Base-by-base conservation (phyloP, 2,888 invertebrate genomes). In the Polymixis flavicincta region DNA sequence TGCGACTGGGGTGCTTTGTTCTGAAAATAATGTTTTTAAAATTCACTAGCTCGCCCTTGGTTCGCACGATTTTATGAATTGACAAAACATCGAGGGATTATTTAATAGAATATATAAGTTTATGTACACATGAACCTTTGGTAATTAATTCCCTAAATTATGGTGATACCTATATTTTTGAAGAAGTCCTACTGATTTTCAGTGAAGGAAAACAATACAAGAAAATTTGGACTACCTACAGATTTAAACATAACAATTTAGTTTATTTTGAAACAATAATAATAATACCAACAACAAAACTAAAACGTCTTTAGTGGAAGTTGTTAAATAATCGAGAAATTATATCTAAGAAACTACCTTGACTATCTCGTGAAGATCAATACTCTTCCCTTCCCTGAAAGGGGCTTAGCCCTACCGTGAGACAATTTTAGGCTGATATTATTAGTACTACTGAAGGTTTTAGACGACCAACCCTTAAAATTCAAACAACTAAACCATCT, bases 401-500 rank as follows among this genome's bases (percentile, higher is more conserved):
- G 14, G 14, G 22, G 5, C 45, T 3, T 45, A 6, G 22, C 6
- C 14, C 55, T 22, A 9, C 14, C 28, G n/a, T 52, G 32, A 22
- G 22, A 59, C 17, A 25, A 28, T 32, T 37, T 22, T 17, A 28
- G 11, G 4, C 5, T 45, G 32, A 11, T 64, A 9, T 59, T 71
- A 52, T 52, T 32, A 50, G 14, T 50, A 9, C 17, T 32, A 45
- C 55, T 50, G 50, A n/a, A 6, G 37, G 11, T 54, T 77, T 48
- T 11, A 72, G n/a, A 60, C n/a, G 8, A 45, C n/a, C 19, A 28
- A 54, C 54, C 54, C 54, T 60, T 50, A 32, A 65, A 60, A 72
- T 50, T 42, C 28, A 59, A 71, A 77, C 59, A 66, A 45, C 19
- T 50, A 65, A 4, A 37, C 55, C 54, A 5, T 68, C 66, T 52